Base-by-base conservation (phyloP, 2,113 vertebrate genomes). In the Nicator chloris region DNA sequence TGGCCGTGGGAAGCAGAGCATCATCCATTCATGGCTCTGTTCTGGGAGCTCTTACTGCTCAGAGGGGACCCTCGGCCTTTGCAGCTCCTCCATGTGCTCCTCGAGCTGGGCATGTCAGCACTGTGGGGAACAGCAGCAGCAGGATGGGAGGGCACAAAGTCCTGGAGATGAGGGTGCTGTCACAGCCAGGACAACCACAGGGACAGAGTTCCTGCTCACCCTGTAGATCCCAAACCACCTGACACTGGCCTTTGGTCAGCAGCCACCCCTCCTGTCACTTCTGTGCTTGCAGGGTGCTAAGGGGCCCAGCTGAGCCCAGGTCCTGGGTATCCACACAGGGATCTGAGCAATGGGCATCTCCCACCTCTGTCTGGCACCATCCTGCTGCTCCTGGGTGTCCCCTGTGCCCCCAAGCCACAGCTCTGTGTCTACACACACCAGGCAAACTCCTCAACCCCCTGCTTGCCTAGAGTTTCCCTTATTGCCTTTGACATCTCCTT, bases 61-160 rank as follows among this genome's bases (percentile, higher is more conserved):
- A 8, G 57, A 40, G 1, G 15, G 35, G n/a, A 64, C 68, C 47
- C 76, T 77, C 0, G 0, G 39, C 33, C 13, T 3, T 5, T 7
- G 1, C 75, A 75, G 47, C 66, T 22, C n/a, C 3, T 37, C 28
- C 13, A 2, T 0, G 20, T 31, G 66, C 30, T 79, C 30, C 22
- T 23, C 0, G 1, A 33, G 60, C 23, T 56, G 61, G 39, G 49
- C 37, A 54, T 3, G 4, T 9, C 68, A 44, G 57, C 1, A 0
- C 1, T 15, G 26, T 20, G 21, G 24, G 80, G 17, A 90, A 49
- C 40, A 44, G 77, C 50, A 33, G 37, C 3, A 7, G 44, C 2
- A 5, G 84, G 60, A 18, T 5, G 2, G 24, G 33, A 51, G 33
- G 33, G 35, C 1, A 4, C 30, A 35, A 81, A 68, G 19, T 33